Percentiles rank a stretch among this genome's conserved stretches.
Conservation (phyloP, 1,140 invertebrate genomes). For the Lasaia peninsularis region DNA sequence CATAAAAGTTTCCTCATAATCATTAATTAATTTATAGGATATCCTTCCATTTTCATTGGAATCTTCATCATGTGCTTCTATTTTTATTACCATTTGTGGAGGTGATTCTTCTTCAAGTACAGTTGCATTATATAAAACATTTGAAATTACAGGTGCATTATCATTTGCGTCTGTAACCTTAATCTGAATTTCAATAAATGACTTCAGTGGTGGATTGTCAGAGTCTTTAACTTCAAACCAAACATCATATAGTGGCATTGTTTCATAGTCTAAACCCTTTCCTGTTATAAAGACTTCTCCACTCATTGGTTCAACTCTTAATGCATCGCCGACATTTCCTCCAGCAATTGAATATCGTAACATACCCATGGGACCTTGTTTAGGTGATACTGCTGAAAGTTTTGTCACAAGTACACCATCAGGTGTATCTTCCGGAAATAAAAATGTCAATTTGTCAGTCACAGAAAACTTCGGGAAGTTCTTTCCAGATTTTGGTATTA, state of each 20-base stretch:
- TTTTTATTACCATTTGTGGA: constrained; percentile 85
- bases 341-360: constrained; percentile 92
- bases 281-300: constrained; percentile 88
- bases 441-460: constrained; percentile 83
- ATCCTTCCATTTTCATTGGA: constrained; percentile 92
- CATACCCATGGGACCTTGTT: constrained; percentile 81
- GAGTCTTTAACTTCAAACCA: constrained; percentile 95
- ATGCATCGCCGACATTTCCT: constrained; percentile 91
- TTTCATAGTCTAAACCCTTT: constrained; percentile 93
- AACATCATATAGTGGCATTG: constrained; percentile 88
- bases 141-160: constrained; percentile 90
- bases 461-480: constrained; percentile 87
- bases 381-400: constrained; percentile 85
- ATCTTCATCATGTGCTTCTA: constrained; percentile 92
- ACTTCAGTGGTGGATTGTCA: constrained; percentile 87
- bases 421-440: constrained; percentile 86
- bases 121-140: constrained; percentile 88
- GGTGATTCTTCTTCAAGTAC: constrained; percentile 92
- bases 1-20: constrained; percentile 87
- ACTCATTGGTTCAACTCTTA: constrained; percentile 87
- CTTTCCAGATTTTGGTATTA: constrained; percentile 84
- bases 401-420: constrained; percentile 85
- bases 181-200: constrained; percentile 86
- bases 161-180: constrained; percentile 96
- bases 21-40: constrained; percentile 86